Evolutionary conservation across 2,797 vertebrate genomes (phyloP), one percentile per base, ranked within the genome.

Genomic region (Argentina silus): DNA sequence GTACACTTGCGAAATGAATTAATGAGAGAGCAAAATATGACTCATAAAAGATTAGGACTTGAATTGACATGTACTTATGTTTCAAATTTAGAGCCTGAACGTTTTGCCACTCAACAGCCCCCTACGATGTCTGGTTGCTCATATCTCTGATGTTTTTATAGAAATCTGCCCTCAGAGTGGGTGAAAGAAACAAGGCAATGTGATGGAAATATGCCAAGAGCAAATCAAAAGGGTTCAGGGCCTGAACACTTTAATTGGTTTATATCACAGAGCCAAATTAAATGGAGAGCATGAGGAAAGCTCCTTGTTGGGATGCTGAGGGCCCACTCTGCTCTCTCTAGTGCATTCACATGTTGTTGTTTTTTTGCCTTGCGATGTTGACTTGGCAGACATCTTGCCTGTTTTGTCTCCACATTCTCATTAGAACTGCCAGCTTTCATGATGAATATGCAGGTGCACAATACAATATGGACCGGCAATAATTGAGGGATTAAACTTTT

Each of bases 401-500:
- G 78, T 67, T 86, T 76, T 79, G 77, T 82, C 81, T 51, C 74
- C 53, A 70, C 72, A 61, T 62, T 74, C 86, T 88, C 84, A 86
- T 91, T 87, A 87, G 76, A 76, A 55, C 57, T 11, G 9, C 76
- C 78, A 74, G 79, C 80, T 82, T 86, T 89, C 76, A 82, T 89
- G 75, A 85, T 87, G 79, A 83, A 77, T 77, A 79, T 80, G 80
- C 84, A 87, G 88, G 89, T 86, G 84, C 81, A 78, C 79, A 83
- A 87, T 69, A 75, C 78, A 86, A 87, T 79, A 81, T 67, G 71
- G 87, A 83, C 77, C 86, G 77, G 86, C 83, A 89, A 86, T 90
- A 86, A 88, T 88, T 86, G 83, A 87, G 75, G 85, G 83, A 88
- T 89, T 86, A 81, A 85, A 89, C 78, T 87, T 87, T 87, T 88